Evolutionary conservation across 2,797 vertebrate genomes (phyloP), one percentile per base, ranked within the genome.

Genomic region (Lepilemur ruficaudatus): DNA sequence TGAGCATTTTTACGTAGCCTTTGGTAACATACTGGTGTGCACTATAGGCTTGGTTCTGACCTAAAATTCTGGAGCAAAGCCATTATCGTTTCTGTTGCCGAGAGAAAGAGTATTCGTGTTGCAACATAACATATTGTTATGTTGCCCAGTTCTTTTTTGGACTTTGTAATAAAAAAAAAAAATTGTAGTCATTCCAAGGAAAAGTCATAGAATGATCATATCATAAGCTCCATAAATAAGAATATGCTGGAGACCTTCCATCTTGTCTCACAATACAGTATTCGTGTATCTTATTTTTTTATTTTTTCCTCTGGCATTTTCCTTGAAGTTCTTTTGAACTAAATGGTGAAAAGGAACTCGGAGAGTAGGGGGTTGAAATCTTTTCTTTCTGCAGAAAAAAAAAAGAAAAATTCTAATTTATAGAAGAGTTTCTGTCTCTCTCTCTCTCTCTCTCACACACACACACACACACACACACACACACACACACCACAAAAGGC

Each of bases 181-280:
- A 93, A 80, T 6, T 43, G 17, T 67, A 96, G 59, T 91, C 23
- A 84, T 96, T 81, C 52, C 69, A 86, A 96, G 86, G 91, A 94
- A 97, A 95, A 97, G 18, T 95, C 67, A 57, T 32, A 57, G 59
- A 78, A 97, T 76, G 67, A 97, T 97, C 85, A 85, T 38, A 94
- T 94, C 72, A 52, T 32, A 89, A 48, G n/a, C n/a, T 78, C 38
- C 57, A 79, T 88, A 89, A 93, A 83, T 94, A 93, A 97, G 97
- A 94, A 89, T 50, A 87, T 81, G 14, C 91, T 23, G 9, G 41
- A 89, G 69, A 95, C 9, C 30, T 86, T 80, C 43, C 48, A 46
- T 80, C 28, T 89, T 69, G 17, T 94, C 57, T 89, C 43, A 59
- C 61, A 57, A 32, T 63, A 81, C 18, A 55, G 55, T 81, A 41